Conservation (phyloP, 2,888 invertebrate species). For the Conomelus anceps region DNA sequence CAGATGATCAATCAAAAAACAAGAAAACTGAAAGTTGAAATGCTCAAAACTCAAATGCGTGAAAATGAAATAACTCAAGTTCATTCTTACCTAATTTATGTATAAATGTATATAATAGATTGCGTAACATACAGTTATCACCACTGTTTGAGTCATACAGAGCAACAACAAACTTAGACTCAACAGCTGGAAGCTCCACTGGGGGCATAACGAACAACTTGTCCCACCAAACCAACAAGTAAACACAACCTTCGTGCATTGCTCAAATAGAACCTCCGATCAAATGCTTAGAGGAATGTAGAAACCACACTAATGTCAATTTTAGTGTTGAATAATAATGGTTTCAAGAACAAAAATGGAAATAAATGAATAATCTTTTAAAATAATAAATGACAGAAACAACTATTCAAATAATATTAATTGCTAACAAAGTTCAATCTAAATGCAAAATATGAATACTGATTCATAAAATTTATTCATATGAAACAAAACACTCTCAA, state of each 20-base stretch:
- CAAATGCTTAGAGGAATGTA: not conserved
- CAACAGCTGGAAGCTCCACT: not conserved
- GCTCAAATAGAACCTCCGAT: not conserved
- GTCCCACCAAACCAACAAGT: not conserved
- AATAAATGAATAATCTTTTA: not conserved
- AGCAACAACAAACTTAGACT: not conserved
- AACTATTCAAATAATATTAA: not conserved
- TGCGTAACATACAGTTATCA: not conserved
- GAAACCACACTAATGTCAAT: not conserved
- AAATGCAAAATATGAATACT: not conserved
- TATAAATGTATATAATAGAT: not conserved
- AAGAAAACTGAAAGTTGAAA: not conserved
- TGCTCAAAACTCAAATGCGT: not conserved
- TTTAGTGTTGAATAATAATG: not conserved
- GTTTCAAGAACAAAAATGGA: not conserved
- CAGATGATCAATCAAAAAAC: not conserved
- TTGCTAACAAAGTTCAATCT: not conserved
- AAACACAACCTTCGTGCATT: not conserved
- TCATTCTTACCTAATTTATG: not conserved
- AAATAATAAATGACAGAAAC: not conserved
- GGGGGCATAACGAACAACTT: slow-evolving; percentile 1
- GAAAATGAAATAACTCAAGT: not conserved
- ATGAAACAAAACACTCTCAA: not conserved
- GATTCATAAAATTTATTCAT: not conserved
- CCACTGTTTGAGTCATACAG: not conserved